A percentile compares a stretch with the other conserved stretches of the same genome.
Evolutionary conservation across 2,113 vertebrate species (phyloP).

Genomic region (Apteryx owenii): DNA sequence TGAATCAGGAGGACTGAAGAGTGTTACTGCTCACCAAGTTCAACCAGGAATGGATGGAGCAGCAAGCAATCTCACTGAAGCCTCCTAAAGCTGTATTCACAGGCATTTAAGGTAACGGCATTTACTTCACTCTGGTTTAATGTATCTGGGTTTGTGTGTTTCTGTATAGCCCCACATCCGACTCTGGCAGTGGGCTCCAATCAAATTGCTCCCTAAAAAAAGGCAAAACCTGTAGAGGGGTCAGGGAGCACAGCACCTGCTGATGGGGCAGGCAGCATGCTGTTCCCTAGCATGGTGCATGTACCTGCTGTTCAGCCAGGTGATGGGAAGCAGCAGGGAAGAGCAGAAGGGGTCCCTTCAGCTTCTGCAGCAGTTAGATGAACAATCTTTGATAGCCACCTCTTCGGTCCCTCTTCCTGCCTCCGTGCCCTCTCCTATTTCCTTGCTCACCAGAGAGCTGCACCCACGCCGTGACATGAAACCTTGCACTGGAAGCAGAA

Average conservation of each 20-base stretch:
- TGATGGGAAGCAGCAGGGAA: not conserved
- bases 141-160: not conserved
- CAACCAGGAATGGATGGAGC: not conserved
- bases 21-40: rapidly evolving
- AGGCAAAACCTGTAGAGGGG: not conserved
- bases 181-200: not conserved
- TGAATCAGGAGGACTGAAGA: not conserved
- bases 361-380: not conserved
- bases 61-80: not conserved
- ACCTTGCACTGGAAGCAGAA: not conserved
- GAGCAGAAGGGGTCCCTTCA: not conserved
- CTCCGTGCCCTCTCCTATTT: not conserved
- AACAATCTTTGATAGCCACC: not conserved
- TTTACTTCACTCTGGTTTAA: not conserved
- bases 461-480: rapidly evolving
- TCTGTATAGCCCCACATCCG: not conserved
- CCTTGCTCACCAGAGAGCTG: not conserved
- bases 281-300: rapidly evolving
- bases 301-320: not conserved
- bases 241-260: not conserved
- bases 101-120: not conserved
- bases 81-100: not conserved
- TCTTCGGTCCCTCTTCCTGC: not conserved
- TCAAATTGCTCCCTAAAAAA: not conserved
- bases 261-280: rapidly evolving